Conservation (phyloP, 1,140 invertebrate genomes). For the Meteorus sp. region DNA sequence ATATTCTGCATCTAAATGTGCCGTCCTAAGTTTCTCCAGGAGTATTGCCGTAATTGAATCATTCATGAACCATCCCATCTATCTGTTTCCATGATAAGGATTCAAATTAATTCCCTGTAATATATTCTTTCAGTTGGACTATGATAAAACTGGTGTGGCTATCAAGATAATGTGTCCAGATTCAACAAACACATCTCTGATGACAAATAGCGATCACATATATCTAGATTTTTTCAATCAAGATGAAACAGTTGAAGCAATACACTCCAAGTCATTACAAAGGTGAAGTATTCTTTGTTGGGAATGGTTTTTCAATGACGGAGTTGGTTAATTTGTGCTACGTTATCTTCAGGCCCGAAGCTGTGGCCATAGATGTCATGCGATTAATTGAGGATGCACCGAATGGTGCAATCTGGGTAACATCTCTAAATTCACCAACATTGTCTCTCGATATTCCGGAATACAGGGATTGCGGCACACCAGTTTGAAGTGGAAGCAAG, state of each 20-base stretch:
- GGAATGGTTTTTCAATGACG: too few relatives aligned
- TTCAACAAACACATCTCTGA: not conserved
- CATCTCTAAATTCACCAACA: too few relatives aligned
- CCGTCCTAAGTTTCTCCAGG: slow-evolving; percentile 51
- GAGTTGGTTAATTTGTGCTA: too few relatives aligned
- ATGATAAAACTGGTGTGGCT: slow-evolving; percentile 1
- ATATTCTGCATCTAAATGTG: slow-evolving; percentile 57
- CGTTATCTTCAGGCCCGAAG: too few relatives aligned
- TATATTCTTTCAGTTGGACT: not conserved
- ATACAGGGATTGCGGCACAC: too few relatives aligned
- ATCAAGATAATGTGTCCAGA: slow-evolving; percentile 7
- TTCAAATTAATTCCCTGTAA: not conserved
- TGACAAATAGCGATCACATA: not conserved
- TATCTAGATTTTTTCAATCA: not conserved
- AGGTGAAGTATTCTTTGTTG: too few relatives aligned
- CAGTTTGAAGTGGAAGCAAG: too few relatives aligned
- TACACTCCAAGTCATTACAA: too few relatives aligned
- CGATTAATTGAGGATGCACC: too few relatives aligned
- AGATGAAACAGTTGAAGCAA: not conserved
- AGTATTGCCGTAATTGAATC: not conserved
- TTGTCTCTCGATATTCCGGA: too few relatives aligned
- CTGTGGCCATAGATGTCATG: too few relatives aligned
- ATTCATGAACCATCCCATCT: not conserved
- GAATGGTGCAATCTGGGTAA: too few relatives aligned
- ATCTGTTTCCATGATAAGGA: not conserved